Evolutionary conservation across 2,797 vertebrate genomes (phyloP).

Genomic region (Crypturellus tataupa): DNA sequence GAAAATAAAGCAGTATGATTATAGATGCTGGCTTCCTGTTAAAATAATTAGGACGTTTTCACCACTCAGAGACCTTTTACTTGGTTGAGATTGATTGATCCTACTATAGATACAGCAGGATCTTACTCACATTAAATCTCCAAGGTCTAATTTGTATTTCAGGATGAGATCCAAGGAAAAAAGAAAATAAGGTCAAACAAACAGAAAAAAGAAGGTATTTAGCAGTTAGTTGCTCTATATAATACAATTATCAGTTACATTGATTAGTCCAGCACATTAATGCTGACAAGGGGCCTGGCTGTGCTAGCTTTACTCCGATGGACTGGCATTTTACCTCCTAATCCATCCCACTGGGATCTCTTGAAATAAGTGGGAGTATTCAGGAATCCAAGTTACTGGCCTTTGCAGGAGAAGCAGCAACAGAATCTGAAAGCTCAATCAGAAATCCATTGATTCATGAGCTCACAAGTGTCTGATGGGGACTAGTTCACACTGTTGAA

Average conservation of each 20-base stretch:
- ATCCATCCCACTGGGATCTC: background rate
- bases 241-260: rapidly evolving
- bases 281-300: rapidly evolving
- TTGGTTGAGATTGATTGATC: too few relatives aligned
- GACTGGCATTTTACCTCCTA: background rate
- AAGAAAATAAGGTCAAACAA: background rate
- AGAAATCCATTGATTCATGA: background rate
- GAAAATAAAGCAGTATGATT: background rate
- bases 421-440: rapidly evolving
- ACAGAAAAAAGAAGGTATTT: background rate
- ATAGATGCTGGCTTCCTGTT: background rate
- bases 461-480: background rate
- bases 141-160: background rate
- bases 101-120: background rate
- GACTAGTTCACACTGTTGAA: background rate
- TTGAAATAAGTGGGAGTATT: background rate
- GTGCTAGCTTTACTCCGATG: background rate
- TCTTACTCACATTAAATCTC: too few relatives aligned
- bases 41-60: background rate
- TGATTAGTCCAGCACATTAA: background rate
- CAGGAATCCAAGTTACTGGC: background rate
- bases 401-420: background rate
- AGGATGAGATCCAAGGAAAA: background rate
- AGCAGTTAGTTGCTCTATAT: background rate
- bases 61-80: background rate